These are phyloP conservation scores for Torymus tubicola DNA, from an alignment of 2,888 invertebrate species.

Conservation along the genomic window DNA sequence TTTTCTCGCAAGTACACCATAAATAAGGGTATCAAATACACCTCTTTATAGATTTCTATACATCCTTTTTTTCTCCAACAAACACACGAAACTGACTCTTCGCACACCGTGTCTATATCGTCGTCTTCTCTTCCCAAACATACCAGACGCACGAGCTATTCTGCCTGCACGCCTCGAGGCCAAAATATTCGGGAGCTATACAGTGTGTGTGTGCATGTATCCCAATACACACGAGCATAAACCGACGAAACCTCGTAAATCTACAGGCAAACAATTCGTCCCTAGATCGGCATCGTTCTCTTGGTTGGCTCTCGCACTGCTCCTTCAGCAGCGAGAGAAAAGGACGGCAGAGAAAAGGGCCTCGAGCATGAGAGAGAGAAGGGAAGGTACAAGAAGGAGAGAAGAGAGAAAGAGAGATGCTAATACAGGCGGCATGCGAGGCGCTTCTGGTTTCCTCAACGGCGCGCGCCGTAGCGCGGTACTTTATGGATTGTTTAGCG, in stretches of 20 bases:
- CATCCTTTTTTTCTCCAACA: no score
- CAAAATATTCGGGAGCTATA: background rate
- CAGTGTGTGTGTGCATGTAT: background rate
- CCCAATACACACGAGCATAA: background rate
- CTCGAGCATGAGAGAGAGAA: background rate
- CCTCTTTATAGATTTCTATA: no score
- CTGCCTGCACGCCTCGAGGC: no score
- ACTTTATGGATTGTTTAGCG: constrained; percentile 51
- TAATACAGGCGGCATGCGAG: background rate
- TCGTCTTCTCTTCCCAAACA: no score
- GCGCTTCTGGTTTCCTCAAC: background rate
- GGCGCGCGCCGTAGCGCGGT: background rate
- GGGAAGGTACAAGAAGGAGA: background rate
- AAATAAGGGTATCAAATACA: no score
- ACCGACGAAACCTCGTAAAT: constrained; percentile 12
- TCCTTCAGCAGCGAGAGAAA: background rate
- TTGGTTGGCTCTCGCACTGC: background rate
- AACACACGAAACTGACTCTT: no score
- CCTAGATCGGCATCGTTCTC: constrained; percentile 21
- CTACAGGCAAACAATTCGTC: constrained; percentile 33
- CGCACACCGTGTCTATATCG: no score
- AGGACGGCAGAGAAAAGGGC: background rate
- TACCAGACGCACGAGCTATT: no score
- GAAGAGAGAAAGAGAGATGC: background rate
- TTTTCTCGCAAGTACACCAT: no score